These are phyloP conservation scores for Rhagium mordax DNA, from an alignment of 2,888 invertebrate species.

Conservation along the genomic window DNA sequence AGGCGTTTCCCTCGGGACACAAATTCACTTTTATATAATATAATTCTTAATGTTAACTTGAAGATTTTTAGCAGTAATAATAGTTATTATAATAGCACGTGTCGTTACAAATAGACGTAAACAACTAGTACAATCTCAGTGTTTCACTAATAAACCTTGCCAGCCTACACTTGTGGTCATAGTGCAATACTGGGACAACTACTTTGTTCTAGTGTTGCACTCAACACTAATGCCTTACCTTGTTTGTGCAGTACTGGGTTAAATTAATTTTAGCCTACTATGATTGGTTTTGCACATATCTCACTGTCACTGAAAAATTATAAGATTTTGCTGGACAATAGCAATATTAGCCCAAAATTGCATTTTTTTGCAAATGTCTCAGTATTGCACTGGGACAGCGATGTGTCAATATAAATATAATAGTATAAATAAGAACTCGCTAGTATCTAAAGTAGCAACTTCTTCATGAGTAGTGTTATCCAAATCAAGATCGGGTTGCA, in stretches of 20 bases:
- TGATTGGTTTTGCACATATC: constrained; percentile 3
- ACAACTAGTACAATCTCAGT: neutral
- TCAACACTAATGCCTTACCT: neutral
- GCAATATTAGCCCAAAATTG: too few species aligned
- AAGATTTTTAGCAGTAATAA: neutral
- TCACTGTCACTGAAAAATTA: constrained; percentile 5
- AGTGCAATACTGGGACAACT: constrained; percentile 3
- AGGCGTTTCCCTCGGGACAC: constrained; percentile 12
- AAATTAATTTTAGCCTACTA: constrained; percentile 8
- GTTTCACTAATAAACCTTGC: neutral
- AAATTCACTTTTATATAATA: constrained; percentile 2
- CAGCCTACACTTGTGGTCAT: neutral
- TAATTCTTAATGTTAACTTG: neutral
- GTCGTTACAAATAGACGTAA: constrained; percentile 10
- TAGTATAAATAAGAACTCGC: too few species aligned
- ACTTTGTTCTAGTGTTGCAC: constrained; percentile 7
- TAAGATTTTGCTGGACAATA: too few species aligned
- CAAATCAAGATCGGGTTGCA: too few species aligned
- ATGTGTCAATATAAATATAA: too few species aligned
- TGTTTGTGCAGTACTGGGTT: constrained; percentile 7
- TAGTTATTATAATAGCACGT: neutral
- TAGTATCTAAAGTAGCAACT: too few species aligned
- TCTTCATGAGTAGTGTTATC: too few species aligned
- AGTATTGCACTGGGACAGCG: too few species aligned
- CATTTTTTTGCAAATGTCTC: too few species aligned